Evolutionary conservation across 2,888 invertebrate species (phyloP).

Genomic region (Autographa pulchrina): DNA sequence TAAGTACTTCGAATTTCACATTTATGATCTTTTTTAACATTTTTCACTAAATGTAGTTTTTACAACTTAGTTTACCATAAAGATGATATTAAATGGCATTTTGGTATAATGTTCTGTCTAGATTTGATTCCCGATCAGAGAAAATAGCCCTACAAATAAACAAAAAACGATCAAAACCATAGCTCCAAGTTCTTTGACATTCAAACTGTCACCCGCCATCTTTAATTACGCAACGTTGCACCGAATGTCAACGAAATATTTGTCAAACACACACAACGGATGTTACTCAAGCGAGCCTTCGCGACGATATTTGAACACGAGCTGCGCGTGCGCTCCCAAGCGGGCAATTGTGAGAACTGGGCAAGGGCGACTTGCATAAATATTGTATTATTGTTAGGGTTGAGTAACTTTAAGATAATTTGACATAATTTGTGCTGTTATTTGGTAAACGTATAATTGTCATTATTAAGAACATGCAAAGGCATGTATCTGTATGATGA

Average conservation of each 20-base stretch:
- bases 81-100: too few relatives aligned
- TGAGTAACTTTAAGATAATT: slow-evolving; percentile 1
- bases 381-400: slow-evolving; percentile 11
- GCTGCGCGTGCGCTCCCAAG: slow-evolving; percentile 46
- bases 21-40: too few relatives aligned
- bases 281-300: slow-evolving; percentile 45
- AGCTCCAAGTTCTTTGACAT: neutral
- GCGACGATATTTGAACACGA: slow-evolving; percentile 35
- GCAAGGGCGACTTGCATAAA: slow-evolving; percentile 52
- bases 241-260: slow-evolving; percentile 19
- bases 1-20: too few relatives aligned
- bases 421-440: neutral
- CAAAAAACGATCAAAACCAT: neutral
- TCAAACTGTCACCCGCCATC: neutral
- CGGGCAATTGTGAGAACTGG: slow-evolving; percentile 48
- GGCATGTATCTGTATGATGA: too few relatives aligned
- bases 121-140: too few relatives aligned
- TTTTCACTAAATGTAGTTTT: too few relatives aligned
- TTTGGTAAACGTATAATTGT: neutral
- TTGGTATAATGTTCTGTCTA: too few relatives aligned
- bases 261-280: slow-evolving; percentile 36
- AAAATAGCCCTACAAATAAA: neutral
- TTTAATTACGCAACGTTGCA: slow-evolving; percentile 9
- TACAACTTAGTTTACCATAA: too few relatives aligned
- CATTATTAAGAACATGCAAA: neutral